phyloP scores from a whole-genome alignment of 2,113 vertebrate species.

The Phalacrocorax pelagicus region DNA sequence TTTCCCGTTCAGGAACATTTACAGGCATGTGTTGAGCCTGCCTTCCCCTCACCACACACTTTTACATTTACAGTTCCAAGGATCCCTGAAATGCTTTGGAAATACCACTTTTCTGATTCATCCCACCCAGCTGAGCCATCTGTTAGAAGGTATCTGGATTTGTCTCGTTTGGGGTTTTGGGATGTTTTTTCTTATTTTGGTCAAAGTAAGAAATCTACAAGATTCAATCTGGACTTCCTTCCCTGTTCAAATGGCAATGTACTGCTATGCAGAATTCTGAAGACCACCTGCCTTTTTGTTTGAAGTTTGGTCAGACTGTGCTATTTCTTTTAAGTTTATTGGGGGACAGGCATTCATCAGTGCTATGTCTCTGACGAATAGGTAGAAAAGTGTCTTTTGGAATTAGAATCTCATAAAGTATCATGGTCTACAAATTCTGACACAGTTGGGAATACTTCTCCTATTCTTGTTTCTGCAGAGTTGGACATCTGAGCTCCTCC shows the following conservation, averaged over 20 bases:
- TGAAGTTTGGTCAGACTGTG: not conserved
- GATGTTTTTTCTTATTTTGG: not conserved
- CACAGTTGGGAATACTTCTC: not conserved
- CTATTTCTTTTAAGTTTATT: not conserved
- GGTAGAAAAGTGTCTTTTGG: not conserved
- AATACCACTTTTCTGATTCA: not conserved
- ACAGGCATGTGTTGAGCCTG: not conserved
- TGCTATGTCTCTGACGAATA: not conserved
- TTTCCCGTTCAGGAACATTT: not conserved
- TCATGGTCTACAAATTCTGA: not conserved
- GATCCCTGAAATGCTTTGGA: not conserved
- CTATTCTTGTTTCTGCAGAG: not conserved
- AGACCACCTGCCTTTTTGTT: not conserved
- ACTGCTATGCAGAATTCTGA: not conserved
- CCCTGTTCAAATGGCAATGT: not conserved
- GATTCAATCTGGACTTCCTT: not conserved
- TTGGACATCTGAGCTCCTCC: not conserved
- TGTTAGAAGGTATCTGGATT: not conserved
- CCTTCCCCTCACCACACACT: not conserved
- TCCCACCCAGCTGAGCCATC: not conserved
- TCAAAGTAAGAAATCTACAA: not conserved
- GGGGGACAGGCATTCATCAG: not conserved
- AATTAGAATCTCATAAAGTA: not conserved
- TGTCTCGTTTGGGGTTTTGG: not conserved
- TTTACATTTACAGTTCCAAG: not conserved